Conservation (phyloP, 2,888 invertebrate species). For the Brenthis daphne region DNA sequence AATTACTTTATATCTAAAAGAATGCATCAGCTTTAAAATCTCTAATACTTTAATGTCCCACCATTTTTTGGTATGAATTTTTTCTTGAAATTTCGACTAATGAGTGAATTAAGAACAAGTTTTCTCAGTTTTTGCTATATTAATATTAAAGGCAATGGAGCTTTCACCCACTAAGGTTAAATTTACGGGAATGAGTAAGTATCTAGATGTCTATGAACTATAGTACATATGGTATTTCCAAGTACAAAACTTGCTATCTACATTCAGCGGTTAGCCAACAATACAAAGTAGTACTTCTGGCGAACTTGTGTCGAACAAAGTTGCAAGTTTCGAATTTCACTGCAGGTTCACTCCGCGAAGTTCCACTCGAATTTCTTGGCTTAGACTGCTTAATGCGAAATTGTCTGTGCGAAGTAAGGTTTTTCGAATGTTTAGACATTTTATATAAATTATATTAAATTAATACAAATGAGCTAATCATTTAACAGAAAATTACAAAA, state of each 20-base stretch:
- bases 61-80: too few species aligned
- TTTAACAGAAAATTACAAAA: too few species aligned
- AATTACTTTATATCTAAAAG: background rate
- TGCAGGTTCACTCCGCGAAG: conserved; percentile 10
- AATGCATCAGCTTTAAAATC: too few species aligned
- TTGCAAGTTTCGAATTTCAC: conserved; percentile 26
- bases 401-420: background rate
- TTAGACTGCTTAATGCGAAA: conserved; percentile 6
- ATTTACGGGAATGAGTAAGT: conserved; percentile 11
- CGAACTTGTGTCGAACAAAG: conserved; percentile 27
- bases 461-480: too few species aligned
- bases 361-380: conserved; percentile 9
- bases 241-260: conserved; percentile 22
- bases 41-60: too few species aligned
- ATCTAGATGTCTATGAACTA: conserved; percentile 6
- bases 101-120: too few species aligned
- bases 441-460: too few species aligned
- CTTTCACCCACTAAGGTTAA: background rate
- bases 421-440: background rate
- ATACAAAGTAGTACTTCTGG: conserved; percentile 28
- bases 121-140: too few species aligned
- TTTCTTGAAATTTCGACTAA: too few species aligned
- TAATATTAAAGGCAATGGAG: too few species aligned
- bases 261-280: conserved; percentile 26
- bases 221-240: conserved; percentile 6